These are phyloP conservation scores for Microcebus jonahi DNA, from an alignment of 2,113 vertebrate genomes.

Conservation along the genomic window DNA sequence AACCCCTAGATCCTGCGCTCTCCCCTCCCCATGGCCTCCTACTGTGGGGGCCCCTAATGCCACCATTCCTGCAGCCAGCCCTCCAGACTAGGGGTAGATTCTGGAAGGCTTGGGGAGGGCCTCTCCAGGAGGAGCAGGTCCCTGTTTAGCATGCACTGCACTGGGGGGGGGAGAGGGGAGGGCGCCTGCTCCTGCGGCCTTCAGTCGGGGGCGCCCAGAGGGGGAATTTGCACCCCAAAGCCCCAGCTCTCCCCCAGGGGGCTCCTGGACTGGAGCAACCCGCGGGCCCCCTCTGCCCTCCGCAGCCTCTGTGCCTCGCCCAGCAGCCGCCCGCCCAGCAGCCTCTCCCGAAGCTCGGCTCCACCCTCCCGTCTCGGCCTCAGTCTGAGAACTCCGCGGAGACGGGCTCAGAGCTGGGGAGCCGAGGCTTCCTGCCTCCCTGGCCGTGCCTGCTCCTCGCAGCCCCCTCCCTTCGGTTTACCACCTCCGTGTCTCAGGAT, in stretches of 20 bases:
- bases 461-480: background rate
- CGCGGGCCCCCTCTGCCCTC: background rate
- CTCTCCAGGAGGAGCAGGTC: background rate
- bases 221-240: background rate
- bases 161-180: too few species aligned
- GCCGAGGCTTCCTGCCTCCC: background rate
- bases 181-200: background rate
- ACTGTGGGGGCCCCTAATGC: background rate
- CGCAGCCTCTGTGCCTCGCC: background rate
- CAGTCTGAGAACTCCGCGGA: background rate
- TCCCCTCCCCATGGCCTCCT: background rate
- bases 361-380: background rate
- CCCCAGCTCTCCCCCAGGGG: background rate
- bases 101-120: background rate
- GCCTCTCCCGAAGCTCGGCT: background rate
- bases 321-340: background rate
- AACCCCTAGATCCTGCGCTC: background rate
- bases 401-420: background rate
- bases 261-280: background rate
- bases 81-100: too few species aligned
- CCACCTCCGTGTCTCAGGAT: background rate
- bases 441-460: background rate
- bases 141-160: background rate
- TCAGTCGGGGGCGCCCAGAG: background rate
- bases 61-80: background rate